Evolutionary conservation across 92 coral and sea anemone species (phyloP).

Genomic region (Porites divaricata): DNA sequence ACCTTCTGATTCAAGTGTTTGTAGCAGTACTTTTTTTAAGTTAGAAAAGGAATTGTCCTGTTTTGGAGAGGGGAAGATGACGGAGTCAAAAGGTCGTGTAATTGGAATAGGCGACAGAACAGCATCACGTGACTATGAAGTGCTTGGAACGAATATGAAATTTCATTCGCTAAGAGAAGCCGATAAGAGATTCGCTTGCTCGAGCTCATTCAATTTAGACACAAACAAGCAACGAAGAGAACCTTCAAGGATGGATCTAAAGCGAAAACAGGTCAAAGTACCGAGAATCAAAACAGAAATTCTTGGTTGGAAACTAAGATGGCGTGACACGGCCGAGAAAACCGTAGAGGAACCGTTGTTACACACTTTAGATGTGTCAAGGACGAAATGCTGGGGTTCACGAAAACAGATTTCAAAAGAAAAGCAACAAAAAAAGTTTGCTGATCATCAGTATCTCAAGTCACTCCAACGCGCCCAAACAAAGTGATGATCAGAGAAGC

Average conservation of each 20-base stretch:
- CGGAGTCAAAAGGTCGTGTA: slow-evolving; percentile 5
- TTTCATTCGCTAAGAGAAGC: neutral
- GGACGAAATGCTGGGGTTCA: slow-evolving; percentile 49
- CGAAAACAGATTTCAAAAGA: slow-evolving; percentile 66
- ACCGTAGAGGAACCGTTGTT: slow-evolving; percentile 57
- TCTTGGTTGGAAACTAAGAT: slow-evolving; percentile 45
- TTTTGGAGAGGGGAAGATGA: neutral
- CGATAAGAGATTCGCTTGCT: neutral
- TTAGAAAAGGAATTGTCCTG: slow-evolving; percentile 12
- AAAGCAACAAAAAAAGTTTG: slow-evolving; percentile 23
- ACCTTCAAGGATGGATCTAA: slow-evolving; percentile 55
- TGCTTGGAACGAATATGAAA: neutral
- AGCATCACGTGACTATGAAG: neutral
- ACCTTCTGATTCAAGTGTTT: neutral
- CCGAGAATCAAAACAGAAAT: slow-evolving; percentile 63
- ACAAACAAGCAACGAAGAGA: slow-evolving; percentile 32
- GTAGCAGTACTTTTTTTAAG: neutral
- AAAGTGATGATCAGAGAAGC: too few species aligned
- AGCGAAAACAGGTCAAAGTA: slow-evolving; percentile 63
- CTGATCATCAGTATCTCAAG: neutral
- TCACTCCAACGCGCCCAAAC: too few species aligned
- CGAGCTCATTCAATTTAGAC: neutral
- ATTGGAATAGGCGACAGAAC: neutral
- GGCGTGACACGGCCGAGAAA: slow-evolving; percentile 28
- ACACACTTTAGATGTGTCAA: slow-evolving; percentile 47